Evolutionary conservation across 2,113 vertebrate species (phyloP).

Genomic region (Heterochromis multidens): DNA sequence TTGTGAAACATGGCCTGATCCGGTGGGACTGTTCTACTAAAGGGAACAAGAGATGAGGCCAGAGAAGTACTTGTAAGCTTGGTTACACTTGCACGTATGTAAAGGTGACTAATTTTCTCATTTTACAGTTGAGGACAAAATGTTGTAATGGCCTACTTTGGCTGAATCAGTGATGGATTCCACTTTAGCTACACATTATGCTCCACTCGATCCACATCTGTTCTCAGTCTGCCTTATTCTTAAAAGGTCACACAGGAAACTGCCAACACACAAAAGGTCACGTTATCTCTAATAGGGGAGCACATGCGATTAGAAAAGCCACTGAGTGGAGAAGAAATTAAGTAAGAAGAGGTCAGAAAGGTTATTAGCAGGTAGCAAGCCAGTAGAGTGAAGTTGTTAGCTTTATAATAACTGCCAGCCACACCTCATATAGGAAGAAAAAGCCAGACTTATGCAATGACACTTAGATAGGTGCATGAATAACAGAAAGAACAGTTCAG

Average conservation of each 20-base stretch:
- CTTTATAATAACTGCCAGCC: background rate
- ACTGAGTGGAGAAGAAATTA: slow-evolving; percentile 21
- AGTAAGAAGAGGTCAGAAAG: background rate
- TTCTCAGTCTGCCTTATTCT: slow-evolving; percentile 51
- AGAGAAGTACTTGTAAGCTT: slow-evolving; percentile 30
- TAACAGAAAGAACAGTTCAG: background rate
- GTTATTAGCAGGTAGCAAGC: slow-evolving; percentile 23
- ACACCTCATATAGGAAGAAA: background rate
- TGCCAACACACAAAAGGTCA: slow-evolving; percentile 74
- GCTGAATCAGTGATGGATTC: slow-evolving; percentile 30
- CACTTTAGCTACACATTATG: slow-evolving; percentile 59
- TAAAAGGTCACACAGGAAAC: slow-evolving; percentile 69
- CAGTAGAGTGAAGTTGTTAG: background rate
- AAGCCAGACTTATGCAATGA: background rate
- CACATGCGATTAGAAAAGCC: slow-evolving; percentile 57
- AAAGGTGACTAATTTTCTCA: slow-evolving; percentile 70
- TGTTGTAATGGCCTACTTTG: slow-evolving; percentile 38
- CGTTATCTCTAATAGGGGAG: slow-evolving; percentile 63
- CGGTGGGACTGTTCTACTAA: background rate
- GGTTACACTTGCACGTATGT: slow-evolving; percentile 29
- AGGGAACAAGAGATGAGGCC: slow-evolving; percentile 38
- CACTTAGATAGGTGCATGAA: background rate
- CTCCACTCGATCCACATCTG: slow-evolving; percentile 59
- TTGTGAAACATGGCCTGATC: slow-evolving; percentile 44
- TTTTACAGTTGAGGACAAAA: slow-evolving; percentile 64